Conservation (phyloP, 2,888 invertebrate species). For the Electrophaes corylata region DNA sequence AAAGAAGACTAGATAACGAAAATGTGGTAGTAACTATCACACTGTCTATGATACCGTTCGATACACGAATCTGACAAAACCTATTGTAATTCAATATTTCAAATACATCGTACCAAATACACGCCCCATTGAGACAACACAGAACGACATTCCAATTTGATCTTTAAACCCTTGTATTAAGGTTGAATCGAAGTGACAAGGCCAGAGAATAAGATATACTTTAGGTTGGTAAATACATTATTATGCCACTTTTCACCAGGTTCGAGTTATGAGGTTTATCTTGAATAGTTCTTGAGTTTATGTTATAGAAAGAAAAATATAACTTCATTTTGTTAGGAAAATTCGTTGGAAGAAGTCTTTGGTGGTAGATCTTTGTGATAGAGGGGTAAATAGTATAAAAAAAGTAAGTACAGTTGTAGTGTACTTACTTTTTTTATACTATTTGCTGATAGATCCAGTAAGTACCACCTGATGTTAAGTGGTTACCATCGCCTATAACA, state of each 20-base stretch:
- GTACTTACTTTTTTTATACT: too few relatives aligned
- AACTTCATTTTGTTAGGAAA: background rate
- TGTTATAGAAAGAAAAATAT: conserved; percentile 1
- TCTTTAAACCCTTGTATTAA: conserved; percentile 16
- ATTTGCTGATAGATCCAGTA: too few relatives aligned
- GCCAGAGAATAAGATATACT: background rate
- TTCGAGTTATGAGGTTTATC: conserved; percentile 18
- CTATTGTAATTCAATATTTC: conserved; percentile 50
- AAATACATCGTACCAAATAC: conserved; percentile 29
- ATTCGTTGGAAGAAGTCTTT: too few relatives aligned
- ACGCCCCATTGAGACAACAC: conserved; percentile 23
- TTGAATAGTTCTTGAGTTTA: conserved; percentile 7
- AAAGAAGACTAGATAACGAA: background rate
- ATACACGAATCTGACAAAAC: conserved; percentile 39
- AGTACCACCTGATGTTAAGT: too few relatives aligned
- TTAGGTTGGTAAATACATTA: conserved; percentile 15
- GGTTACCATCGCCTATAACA: too few relatives aligned
- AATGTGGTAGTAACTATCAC: background rate
- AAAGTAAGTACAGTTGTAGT: too few relatives aligned
- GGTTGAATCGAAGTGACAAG: conserved; percentile 2
- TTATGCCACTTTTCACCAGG: conserved; percentile 14
- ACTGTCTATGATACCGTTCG: conserved; percentile 15
- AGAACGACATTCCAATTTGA: conserved; percentile 23
- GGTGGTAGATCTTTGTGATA: too few relatives aligned
- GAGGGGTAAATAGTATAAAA: too few relatives aligned